Percentiles rank a stretch among this genome's conserved stretches.
Evolutionary conservation across 2,113 vertebrate genomes (phyloP).

Genomic region (Ceyx melanurus): DNA sequence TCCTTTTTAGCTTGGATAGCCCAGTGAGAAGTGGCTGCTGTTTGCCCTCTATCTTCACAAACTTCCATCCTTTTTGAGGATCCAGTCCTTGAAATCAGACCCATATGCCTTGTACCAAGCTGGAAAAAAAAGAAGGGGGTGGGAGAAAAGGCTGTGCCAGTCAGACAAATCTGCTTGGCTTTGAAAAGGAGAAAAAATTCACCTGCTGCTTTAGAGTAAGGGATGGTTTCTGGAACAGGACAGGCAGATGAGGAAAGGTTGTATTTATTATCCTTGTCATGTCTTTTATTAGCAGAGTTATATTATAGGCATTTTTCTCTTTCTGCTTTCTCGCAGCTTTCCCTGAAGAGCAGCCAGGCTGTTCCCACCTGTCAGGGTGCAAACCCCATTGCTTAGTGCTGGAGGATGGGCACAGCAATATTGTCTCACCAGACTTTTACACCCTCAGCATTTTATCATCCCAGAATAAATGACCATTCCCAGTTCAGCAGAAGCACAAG

Average conservation of each 20-base stretch:
- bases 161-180: not conserved
- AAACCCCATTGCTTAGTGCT: not conserved
- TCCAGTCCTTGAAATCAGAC: rapidly evolving
- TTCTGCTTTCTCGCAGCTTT: not conserved
- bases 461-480: not conserved
- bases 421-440: not conserved
- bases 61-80: not conserved
- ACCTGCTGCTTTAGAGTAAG: not conserved
- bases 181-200: not conserved
- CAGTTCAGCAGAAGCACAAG: not conserved
- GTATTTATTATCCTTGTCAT: constrained; percentile 4
- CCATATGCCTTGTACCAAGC: not conserved
- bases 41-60: rapidly evolving
- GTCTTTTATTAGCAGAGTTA: not conserved
- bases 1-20: not conserved
- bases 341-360: not conserved
- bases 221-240: not conserved
- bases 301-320: not conserved
- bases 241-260: not conserved
- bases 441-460: not conserved
- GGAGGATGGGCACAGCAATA: not conserved
- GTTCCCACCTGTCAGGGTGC: rapidly evolving
- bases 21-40: not conserved
- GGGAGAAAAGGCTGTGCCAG: not conserved
- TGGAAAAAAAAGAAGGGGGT: not conserved